Evolutionary conservation across 2,888 invertebrate genomes (phyloP).

Genomic region (Pachymerium ferrugineum): DNA sequence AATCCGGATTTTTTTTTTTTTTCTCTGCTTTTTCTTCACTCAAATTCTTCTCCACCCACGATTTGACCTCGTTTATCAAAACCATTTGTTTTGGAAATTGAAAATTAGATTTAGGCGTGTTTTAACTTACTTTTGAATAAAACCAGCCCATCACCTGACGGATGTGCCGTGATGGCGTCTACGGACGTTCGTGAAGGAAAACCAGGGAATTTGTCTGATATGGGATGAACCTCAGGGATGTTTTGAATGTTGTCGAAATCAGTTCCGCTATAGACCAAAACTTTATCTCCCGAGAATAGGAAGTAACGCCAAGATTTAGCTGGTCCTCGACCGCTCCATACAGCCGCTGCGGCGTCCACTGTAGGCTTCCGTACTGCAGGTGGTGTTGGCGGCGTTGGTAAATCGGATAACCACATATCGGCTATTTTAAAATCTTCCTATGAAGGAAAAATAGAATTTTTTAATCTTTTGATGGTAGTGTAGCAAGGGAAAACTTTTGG

Average conservation of each 20-base stretch:
- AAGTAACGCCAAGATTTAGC: slow-evolving; percentile 35
- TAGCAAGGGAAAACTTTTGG: no score
- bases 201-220: slow-evolving; percentile 36
- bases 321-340: slow-evolving; percentile 33
- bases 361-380: slow-evolving; percentile 36
- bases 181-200: slow-evolving; percentile 36
- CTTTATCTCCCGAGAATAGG: slow-evolving; percentile 36
- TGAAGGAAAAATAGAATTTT: neutral
- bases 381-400: slow-evolving; percentile 36
- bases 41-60: no score
- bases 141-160: slow-evolving; percentile 37
- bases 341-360: slow-evolving; percentile 36
- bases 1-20: neutral
- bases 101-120: no score
- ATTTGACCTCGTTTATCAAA: neutral
- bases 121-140: slow-evolving; percentile 35
- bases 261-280: slow-evolving; percentile 33
- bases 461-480: neutral
- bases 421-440: slow-evolving; percentile 27
- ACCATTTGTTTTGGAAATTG: neutral
- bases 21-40: no score
- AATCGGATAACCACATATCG: slow-evolving; percentile 36
- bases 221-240: slow-evolving; percentile 34
- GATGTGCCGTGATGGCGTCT: slow-evolving; percentile 37
- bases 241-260: slow-evolving; percentile 37